Conservation (phyloP, 2,888 invertebrate genomes). For the Agonopterix subpropinquella region DNA sequence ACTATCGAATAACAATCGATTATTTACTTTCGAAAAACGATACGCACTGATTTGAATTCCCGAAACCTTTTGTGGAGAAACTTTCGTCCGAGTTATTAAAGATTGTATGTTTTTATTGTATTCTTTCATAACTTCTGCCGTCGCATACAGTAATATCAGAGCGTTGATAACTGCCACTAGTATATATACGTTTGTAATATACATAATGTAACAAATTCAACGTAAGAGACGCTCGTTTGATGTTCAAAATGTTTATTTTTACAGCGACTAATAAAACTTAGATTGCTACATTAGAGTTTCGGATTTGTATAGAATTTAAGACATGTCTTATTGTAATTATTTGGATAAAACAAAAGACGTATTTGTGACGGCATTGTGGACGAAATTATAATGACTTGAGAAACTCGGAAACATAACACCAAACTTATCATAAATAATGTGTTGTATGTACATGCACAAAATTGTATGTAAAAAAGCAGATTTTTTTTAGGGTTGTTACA, state of each 20-base stretch:
- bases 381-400: no score
- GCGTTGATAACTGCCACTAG: slow-evolving; percentile 70
- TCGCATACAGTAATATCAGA: slow-evolving; percentile 39
- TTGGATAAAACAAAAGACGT: slow-evolving; percentile 19
- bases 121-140: slow-evolving; percentile 3
- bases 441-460: no score
- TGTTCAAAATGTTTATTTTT: slow-evolving; percentile 43
- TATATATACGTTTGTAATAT: slow-evolving; percentile 56
- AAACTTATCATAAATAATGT: no score
- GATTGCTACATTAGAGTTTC: slow-evolving; percentile 40
- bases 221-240: slow-evolving; percentile 49
- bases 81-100: neutral
- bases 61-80: neutral
- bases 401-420: no score
- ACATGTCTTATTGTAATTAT: slow-evolving; percentile 15
- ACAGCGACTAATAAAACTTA: slow-evolving; percentile 35
- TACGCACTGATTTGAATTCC: slow-evolving; percentile 1
- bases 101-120: neutral
- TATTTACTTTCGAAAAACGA: slow-evolving; percentile 10
- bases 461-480: no score
- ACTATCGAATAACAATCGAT: slow-evolving; percentile 7
- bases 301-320: slow-evolving; percentile 39
- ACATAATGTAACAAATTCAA: slow-evolving; percentile 48
- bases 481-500: no score
- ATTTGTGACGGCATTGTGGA: slow-evolving; percentile 20